Base-by-base conservation (phyloP, 2,113 vertebrate species). In the Macquaria ambigua region DNA sequence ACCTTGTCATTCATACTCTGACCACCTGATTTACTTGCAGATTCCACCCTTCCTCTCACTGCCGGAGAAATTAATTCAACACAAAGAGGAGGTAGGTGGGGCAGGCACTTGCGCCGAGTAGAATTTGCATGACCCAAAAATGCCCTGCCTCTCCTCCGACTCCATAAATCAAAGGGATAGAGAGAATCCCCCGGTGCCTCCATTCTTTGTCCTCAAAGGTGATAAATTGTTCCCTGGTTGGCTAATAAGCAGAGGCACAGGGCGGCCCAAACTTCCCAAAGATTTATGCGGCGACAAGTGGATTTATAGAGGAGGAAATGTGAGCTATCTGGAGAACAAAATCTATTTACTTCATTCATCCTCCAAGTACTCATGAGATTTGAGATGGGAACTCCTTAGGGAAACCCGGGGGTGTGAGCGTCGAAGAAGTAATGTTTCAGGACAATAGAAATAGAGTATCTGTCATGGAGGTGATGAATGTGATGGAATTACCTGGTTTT, bases 81-180 rank as follows among this genome's bases (percentile, higher is more conserved):
- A 79, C 73, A 75, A 83, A 83, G 70, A 80, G 74, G 55, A 62
- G 74, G 62, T 31, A 55, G 84, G 79, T 61, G 77, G 68, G 82
- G 76, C 73, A 74, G 83, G 69, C 52, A 62, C 37, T 85, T 25
- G 75, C 63, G 77, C 79, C 21, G 58, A 43, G 77, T 74, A 80
- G 76, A 85, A 95, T 95, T 93, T 95, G 90, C 93, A 94, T 95
- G 94, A 95, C 94, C 95, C 93, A 94, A 94, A 94, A 95, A 93
- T 85, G 91, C 91, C 91, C 87, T 87, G 89, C 79, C 82, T 91
- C 74, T 87, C 82, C 64, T 79, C 74, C 67, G 48, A 78, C 84
- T 90, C 87, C 89, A 94, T 95, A 92, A 93, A 95, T 95, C 94
- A 94, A 89, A 91, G 69, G 63, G 81, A 83, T 59, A 50, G 76